Evolutionary conservation across 2,797 vertebrate species (phyloP).

Genomic region (Malurus leucopterus): DNA sequence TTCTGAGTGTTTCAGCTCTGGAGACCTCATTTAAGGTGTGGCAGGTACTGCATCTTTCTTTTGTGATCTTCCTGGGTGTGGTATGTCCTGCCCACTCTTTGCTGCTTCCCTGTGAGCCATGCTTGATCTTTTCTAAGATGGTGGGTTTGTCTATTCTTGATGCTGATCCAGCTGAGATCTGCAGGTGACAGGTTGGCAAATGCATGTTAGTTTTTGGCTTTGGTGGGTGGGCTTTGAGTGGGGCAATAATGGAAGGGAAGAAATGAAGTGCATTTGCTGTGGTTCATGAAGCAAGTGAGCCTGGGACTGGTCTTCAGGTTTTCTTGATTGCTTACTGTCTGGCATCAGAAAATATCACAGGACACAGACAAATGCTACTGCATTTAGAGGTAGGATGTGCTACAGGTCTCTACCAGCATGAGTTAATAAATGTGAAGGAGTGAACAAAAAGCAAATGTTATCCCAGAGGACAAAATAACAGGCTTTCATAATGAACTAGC

Average conservation of each 20-base stretch:
- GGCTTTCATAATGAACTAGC: constrained; percentile 10
- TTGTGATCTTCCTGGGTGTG: neutral
- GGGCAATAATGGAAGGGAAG: neutral
- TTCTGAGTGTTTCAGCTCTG: neutral
- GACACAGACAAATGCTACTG: neutral
- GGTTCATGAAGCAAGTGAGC: neutral
- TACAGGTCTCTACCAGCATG: neutral
- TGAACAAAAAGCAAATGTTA: constrained; percentile 32
- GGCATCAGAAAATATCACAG: neutral
- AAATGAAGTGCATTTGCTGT: neutral
- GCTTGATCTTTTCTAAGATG: neutral
- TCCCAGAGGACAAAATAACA: neutral
- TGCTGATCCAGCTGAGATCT: neutral
- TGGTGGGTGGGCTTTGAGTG: neutral
- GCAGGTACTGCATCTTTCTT: neutral
- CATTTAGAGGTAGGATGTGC: neutral
- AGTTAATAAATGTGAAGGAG: constrained; percentile 18
- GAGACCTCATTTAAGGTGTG: neutral
- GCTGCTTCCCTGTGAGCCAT: fast-evolving
- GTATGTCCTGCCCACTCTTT: neutral
- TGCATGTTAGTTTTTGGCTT: neutral
- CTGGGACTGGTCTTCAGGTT: neutral
- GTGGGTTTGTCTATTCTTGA: neutral
- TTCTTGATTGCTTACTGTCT: neutral
- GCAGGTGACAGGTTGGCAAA: neutral